Evolutionary conservation across 2,113 vertebrate species (phyloP).

Genomic region (Penelope pileata): DNA sequence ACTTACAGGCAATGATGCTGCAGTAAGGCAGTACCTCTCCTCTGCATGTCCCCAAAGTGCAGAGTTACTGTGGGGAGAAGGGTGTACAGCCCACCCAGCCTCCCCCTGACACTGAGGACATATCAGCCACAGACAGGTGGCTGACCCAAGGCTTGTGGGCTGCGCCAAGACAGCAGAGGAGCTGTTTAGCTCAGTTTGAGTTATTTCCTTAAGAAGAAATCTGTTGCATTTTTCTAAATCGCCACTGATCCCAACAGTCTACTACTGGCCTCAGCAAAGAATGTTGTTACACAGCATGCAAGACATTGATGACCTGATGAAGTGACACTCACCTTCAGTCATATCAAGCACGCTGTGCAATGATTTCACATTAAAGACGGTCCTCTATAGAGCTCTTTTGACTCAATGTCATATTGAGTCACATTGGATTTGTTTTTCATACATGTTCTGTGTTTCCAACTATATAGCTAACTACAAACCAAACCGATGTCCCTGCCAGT

Average conservation of each 20-base stretch:
- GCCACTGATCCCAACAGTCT: neutral
- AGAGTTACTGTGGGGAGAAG: neutral
- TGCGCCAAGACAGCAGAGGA: neutral
- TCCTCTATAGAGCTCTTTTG: neutral
- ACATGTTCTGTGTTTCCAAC: neutral
- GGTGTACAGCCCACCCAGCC: neutral
- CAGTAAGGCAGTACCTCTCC: neutral
- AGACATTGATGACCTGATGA: neutral
- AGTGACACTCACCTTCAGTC: neutral
- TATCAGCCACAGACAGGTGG: neutral
- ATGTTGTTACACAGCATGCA: neutral
- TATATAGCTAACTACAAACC: neutral
- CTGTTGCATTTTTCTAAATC: neutral
- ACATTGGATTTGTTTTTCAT: neutral
- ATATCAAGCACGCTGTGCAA: neutral
- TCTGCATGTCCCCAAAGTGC: neutral
- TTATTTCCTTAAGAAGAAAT: neutral
- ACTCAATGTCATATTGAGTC: neutral
- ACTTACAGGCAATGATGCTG: neutral
- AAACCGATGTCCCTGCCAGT: neutral
- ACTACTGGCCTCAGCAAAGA: neutral
- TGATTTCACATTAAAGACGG: neutral
- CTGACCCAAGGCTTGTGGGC: neutral
- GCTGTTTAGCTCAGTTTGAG: neutral
- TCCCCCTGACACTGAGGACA: neutral